phyloP scores from a whole-genome alignment of 2,797 vertebrate genomes.

The Microcaecilia unicolor region DNA sequence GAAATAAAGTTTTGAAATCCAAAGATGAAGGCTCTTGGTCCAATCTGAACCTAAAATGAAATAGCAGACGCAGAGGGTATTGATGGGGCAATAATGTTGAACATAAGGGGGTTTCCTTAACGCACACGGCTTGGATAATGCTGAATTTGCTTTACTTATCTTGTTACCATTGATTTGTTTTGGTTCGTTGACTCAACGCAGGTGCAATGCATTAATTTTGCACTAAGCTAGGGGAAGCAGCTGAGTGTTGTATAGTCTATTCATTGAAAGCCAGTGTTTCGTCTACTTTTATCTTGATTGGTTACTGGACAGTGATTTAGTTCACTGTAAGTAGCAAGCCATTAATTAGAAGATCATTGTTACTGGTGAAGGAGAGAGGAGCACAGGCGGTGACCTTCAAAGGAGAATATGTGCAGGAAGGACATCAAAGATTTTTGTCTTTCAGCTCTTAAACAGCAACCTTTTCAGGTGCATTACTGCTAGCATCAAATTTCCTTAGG shows the following conservation, averaged over 20 bases:
- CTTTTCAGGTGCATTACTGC: constrained; percentile 40
- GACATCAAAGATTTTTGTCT: constrained; percentile 20
- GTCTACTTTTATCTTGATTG: constrained; percentile 11
- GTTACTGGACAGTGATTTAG: background rate
- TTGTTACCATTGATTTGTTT: too few relatives aligned
- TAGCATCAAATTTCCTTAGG: constrained; percentile 33
- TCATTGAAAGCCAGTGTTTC: constrained; percentile 2
- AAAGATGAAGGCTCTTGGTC: too few relatives aligned
- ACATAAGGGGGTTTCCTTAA: too few relatives aligned
- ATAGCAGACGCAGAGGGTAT: too few relatives aligned
- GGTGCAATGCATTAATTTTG: background rate
- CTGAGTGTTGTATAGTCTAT: constrained; percentile 16
- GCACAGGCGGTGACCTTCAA: too few relatives aligned
- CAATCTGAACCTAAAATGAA: too few relatives aligned
- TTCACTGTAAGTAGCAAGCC: background rate
- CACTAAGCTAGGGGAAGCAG: background rate
- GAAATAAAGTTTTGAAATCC: too few relatives aligned
- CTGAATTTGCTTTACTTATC: too few relatives aligned
- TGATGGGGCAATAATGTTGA: too few relatives aligned
- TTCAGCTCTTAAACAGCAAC: constrained; percentile 25
- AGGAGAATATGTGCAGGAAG: constrained; percentile 15
- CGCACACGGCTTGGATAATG: too few relatives aligned
- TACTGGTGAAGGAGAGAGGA: constrained; percentile 5
- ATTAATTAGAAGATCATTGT: constrained; percentile 1
- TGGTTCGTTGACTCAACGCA: background rate